Base-by-base conservation (phyloP, 2,797 vertebrate genomes). In the Pelodytes ibericus region DNA sequence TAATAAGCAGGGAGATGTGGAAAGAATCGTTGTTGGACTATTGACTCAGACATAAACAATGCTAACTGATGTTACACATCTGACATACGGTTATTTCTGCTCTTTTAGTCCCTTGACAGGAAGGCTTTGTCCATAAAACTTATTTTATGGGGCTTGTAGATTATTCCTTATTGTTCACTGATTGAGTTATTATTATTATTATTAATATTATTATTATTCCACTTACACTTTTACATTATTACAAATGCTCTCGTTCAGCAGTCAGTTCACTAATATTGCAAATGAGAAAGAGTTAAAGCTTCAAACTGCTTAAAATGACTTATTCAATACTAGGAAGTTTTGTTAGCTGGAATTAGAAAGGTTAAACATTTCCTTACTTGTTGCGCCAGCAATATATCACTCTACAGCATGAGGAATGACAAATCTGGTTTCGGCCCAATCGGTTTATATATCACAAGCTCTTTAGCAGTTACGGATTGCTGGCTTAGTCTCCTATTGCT, bases 401-500 rank as follows among this genome's bases (percentile, higher is more conserved):
- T 69, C 33, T 69, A 30, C 30, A 75, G 31, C 44, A 75, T 20
- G 51, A 30, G 41, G 44, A 75, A 70, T 62, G 65, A 58, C 65
- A 60, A 61, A n/a, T 51, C 64, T 65, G 51, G 62, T 74, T 61
- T 57, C 31, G 36, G 33, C 27, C 44, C 63, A 67, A 68, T 49
- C 41, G 27, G 51, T 60, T 75, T 62, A 49, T 75, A 75, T 69
- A 75, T 70, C 65, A 63, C 58, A 62, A 66, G 51, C 13, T 75
- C 10, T 39, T 58, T 29, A 75, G 24, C 53, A 69, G 56, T 60
- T 36, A 62, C 69, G 33, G 59, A 30, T 41, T 44, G 41, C 58
- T 75, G 74, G 66, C 41, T 70, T 39, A 6, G 44, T 30, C 57
- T 61, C 41, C 13, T 13, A 49, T 71, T 58, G 68, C 61, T 36